These are phyloP conservation scores for Acholoe squamosa DNA, from an alignment of 2,888 invertebrate species.

Conservation along the genomic window DNA sequence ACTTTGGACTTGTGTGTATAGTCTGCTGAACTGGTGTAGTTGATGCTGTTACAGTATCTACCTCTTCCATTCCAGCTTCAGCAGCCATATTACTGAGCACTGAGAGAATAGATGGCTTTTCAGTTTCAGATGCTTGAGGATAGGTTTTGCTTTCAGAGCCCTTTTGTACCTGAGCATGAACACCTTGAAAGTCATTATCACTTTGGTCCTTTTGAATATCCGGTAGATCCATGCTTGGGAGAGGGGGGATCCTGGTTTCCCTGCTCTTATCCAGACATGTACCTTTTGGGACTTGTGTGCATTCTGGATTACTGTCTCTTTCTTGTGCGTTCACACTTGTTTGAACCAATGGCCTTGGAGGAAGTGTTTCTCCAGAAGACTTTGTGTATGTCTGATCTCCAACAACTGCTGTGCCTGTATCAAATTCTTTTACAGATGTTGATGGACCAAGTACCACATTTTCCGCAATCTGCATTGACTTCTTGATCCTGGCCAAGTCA, in stretches of 20 bases:
- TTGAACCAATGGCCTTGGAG: not conserved
- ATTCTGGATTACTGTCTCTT: not conserved
- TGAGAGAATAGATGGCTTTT: too few species aligned
- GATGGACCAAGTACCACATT: slow-evolving; percentile 54
- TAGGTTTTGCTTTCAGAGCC: too few species aligned
- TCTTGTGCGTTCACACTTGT: not conserved
- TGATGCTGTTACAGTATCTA: not conserved
- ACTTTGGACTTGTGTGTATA: not conserved
- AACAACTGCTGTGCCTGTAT: not conserved
- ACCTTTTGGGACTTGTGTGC: too few species aligned
- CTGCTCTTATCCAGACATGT: too few species aligned
- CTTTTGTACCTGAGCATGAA: too few species aligned
- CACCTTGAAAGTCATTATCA: too few species aligned
- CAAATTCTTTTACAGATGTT: not conserved
- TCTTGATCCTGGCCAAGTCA: not conserved
- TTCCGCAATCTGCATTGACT: slow-evolving; percentile 18
- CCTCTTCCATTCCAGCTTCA: too few species aligned
- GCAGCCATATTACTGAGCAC: too few species aligned
- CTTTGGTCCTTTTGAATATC: too few species aligned
- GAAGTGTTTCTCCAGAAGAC: not conserved
- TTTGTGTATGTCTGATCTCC: not conserved
- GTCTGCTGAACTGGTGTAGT: not conserved
- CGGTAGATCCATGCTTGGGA: too few species aligned
- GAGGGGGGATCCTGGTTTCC: too few species aligned
- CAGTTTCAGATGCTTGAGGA: not conserved